These are phyloP conservation scores for Hipposideros larvatus DNA, from an alignment of 2,797 vertebrate genomes.

Conservation along the genomic window DNA sequence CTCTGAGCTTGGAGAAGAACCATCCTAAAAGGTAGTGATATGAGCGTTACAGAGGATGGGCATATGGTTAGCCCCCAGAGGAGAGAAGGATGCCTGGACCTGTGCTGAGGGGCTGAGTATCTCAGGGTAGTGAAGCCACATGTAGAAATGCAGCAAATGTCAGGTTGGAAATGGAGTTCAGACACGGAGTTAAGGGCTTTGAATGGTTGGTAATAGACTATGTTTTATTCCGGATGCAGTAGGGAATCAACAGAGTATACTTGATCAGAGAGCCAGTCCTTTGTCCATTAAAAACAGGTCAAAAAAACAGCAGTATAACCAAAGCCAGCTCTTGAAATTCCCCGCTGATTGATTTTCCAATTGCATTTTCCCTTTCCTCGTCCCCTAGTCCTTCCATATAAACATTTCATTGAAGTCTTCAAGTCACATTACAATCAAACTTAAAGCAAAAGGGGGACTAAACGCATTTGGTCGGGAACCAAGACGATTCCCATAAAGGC, in stretches of 20 bases:
- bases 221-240: neutral
- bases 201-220: neutral
- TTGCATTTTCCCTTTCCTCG: constrained; percentile 76
- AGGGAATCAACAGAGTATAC: neutral
- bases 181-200: neutral
- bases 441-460: constrained; percentile 87
- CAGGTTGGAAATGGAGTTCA: neutral
- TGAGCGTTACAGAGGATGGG: neutral
- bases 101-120: neutral
- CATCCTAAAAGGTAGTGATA: neutral
- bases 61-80: neutral
- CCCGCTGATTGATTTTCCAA: constrained; percentile 70
- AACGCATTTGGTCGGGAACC: constrained; percentile 89
- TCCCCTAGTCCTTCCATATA: constrained; percentile 78
- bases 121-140: neutral
- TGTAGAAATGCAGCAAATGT: fast-evolving
- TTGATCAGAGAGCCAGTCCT: constrained; percentile 46
- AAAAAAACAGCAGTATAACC: constrained; percentile 63
- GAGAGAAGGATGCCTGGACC: neutral
- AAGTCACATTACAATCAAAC: constrained; percentile 89
- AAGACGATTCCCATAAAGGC: constrained; percentile 91
- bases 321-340: constrained; percentile 58
- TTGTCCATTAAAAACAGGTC: constrained; percentile 74
- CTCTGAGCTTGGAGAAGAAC: neutral
- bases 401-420: constrained; percentile 90